Conservation (phyloP, 2,888 invertebrate genomes). For the Cinara cedri region DNA sequence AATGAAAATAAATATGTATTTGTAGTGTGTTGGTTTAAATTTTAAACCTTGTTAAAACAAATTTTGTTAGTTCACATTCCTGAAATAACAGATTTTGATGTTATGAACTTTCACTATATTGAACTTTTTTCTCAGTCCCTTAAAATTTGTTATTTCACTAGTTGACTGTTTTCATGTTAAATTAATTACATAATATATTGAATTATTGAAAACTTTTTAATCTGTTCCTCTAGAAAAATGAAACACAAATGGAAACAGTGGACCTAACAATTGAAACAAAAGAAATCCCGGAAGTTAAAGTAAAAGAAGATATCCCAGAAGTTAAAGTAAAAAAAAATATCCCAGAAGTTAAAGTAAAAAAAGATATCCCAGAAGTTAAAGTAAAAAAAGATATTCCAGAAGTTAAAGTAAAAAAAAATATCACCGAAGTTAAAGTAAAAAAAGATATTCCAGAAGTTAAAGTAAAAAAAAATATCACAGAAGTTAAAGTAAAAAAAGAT, state of each 20-base stretch:
- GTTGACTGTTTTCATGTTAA: too few relatives aligned
- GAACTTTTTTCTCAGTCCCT: too few relatives aligned
- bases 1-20: too few relatives aligned
- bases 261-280: not conserved
- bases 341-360: slow-evolving; percentile 15
- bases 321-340: slow-evolving; percentile 20
- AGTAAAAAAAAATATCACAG: slow-evolving; percentile 5
- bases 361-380: not conserved
- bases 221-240: slow-evolving; percentile 17
- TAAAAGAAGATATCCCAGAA: too few relatives aligned
- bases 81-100: too few relatives aligned
- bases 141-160: too few relatives aligned
- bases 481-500: slow-evolving; percentile 14
- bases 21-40: too few relatives aligned
- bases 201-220: not conserved
- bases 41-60: too few relatives aligned
- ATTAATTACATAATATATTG: not conserved
- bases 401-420: slow-evolving; percentile 18
- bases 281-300: not conserved
- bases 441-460: not conserved
- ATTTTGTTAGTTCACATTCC: too few relatives aligned
- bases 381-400: slow-evolving; percentile 2
- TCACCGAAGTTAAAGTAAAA: slow-evolving; percentile 16
- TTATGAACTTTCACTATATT: too few relatives aligned
- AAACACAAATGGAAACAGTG: slow-evolving; percentile 7